These are phyloP conservation scores for Saxidomus purpurata DNA, from an alignment of 1,140 invertebrate genomes.

Conservation along the genomic window DNA sequence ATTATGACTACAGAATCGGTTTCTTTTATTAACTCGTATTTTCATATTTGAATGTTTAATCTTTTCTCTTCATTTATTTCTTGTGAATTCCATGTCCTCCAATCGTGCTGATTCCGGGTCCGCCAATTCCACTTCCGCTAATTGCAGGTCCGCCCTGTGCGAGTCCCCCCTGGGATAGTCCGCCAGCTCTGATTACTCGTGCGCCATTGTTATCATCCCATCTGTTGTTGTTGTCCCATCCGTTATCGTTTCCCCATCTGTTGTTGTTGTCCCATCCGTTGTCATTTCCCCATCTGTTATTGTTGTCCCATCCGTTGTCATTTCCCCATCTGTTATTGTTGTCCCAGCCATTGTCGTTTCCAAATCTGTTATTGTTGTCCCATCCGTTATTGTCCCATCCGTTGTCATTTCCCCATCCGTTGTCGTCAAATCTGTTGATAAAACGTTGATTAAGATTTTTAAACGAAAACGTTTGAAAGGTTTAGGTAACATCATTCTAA, in stretches of 20 bases:
- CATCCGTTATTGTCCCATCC: constrained; percentile 35
- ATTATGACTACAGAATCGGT: neutral
- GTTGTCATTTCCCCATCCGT: neutral
- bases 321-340: neutral
- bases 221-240: constrained; percentile 6
- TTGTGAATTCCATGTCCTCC: neutral
- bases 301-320: constrained; percentile 19
- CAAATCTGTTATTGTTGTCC: constrained; percentile 17
- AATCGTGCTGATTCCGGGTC: neutral
- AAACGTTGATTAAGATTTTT: neutral
- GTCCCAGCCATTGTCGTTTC: neutral
- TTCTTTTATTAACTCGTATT: neutral
- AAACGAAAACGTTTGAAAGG: neutral
- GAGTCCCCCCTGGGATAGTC: neutral
- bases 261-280: neutral
- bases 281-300: neutral
- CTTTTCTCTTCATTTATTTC: neutral
- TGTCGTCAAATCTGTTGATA: too few species aligned
- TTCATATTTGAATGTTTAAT: neutral
- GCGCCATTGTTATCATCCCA: neutral
- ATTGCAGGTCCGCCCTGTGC: neutral
- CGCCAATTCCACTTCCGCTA: neutral
- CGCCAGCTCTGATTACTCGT: neutral
- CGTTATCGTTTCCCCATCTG: neutral
- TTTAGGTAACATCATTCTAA: too few species aligned